Conservation (phyloP, 2,797 vertebrate genomes). For the Amblyopsis hoosieri region DNA sequence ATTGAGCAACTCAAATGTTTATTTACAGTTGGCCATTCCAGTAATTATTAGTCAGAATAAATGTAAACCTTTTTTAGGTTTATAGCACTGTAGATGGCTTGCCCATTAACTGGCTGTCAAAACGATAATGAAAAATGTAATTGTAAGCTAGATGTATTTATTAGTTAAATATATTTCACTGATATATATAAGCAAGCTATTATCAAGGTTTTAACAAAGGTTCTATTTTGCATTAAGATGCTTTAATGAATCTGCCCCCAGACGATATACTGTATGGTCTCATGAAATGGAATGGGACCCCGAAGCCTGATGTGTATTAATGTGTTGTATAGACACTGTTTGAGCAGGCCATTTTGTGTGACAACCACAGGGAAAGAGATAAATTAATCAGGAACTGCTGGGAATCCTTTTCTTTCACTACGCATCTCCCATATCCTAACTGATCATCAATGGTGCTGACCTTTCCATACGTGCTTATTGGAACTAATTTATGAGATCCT, state of each 20-base stretch:
- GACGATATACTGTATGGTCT: not conserved
- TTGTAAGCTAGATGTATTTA: too few relatives aligned
- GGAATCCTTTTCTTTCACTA: conserved; percentile 42
- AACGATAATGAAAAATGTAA: too few relatives aligned
- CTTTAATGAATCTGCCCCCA: not conserved
- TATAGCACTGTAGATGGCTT: too few relatives aligned
- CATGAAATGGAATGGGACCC: conserved; percentile 42
- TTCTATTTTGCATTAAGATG: too few relatives aligned
- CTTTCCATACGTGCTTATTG: conserved; percentile 40
- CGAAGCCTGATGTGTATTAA: conserved; percentile 47
- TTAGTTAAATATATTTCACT: too few relatives aligned
- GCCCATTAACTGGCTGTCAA: too few relatives aligned
- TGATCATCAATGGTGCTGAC: conserved; percentile 73
- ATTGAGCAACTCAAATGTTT: too few relatives aligned
- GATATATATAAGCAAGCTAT: too few relatives aligned
- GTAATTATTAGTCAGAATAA: too few relatives aligned
- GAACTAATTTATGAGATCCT: conserved; percentile 19
- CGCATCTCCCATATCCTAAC: conserved; percentile 48
- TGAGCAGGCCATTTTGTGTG: conserved; percentile 74
- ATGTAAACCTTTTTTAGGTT: too few relatives aligned
- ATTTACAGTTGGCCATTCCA: too few relatives aligned
- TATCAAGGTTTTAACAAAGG: too few relatives aligned
- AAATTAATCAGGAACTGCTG: conserved; percentile 40
- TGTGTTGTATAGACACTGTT: conserved; percentile 46
- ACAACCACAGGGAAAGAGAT: conserved; percentile 69